Evolutionary conservation across 2,797 vertebrate genomes (phyloP), one percentile per base, ranked within the genome.

Genomic region (Melanotaenia boesemani): DNA sequence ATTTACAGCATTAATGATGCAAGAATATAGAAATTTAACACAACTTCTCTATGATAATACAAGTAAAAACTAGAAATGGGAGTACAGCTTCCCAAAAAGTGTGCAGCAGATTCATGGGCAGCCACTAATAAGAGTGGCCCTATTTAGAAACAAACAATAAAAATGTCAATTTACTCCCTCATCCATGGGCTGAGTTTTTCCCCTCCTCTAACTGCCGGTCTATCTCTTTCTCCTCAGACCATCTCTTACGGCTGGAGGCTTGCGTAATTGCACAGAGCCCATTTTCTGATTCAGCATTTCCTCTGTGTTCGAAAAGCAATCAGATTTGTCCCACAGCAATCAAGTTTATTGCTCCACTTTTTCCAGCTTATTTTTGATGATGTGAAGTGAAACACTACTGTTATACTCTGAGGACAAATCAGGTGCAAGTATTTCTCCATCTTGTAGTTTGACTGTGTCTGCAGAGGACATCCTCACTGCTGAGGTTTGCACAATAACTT

Each of bases 281-380:
- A 73, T 82, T 79, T 83, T 88, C 80, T 81, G 81, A 90, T 81
- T 91, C 83, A 87, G 87, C 84, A 74, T 80, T 84, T 86, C 79
- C 67, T 36, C 77, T 6, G 28, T 46, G 70, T 82, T 72, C 74
- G 65, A 77, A 86, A 90, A 87, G 84, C 83, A 89, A 86, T 92
- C 84, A 81, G 70, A 75, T 66, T 50, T 63, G 80, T 86, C 83
- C 84, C 74, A 67, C 36, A 46, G 89, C 76, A 36, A 69, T 70
- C 12, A 8, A 34, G 52, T 79, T 86, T 86, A 88, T 87, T 77
- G 83, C 84, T 85, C 78, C 46, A 0, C 70, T 82, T 20, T 4
- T 70, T 72, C 60, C 1, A 6, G 85, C 76, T 81, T 83, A 83
- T 86, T 86, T 88, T 74, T 67, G 60, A 72, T 32, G 66, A 80